Evolutionary conservation across 1,140 invertebrate species (phyloP), one percentile per base, ranked within the genome.

Genomic region (Microplitis demolitor): DNA sequence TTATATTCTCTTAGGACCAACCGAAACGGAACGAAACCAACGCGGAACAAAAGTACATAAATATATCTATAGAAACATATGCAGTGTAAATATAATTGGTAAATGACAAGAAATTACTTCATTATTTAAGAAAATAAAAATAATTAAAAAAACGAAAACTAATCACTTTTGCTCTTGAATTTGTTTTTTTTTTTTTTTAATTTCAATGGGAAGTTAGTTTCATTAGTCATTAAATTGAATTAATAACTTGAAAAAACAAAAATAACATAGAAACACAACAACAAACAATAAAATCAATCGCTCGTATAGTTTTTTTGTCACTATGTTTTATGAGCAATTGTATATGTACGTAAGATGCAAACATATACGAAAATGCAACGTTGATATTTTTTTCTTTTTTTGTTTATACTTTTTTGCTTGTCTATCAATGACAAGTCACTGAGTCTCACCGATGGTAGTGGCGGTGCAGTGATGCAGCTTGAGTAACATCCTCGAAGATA

Each of bases 401-500:
- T 45, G 8, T 60, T 69, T 69, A 34, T 50, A 8, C 64, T 64
- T 72, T 62, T 11, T 67, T 16, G 50, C 54, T 54, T 11, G 37
- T 34, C 13, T 24, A 37, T 37, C 24, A 13, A 35, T 35, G 33
- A 35, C 50, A 67, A 53, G 31, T 50, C 31, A 66, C 63, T 66
- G 74, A 71, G 69, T 70, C 82, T 83, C 81, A 83, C 82, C 82
- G 81, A 80, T 80, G 76, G 71, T 75, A 74, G 69, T 83, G 78
- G 68, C 77, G 80, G 78, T 83, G 80, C 67, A 82, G 79, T 58
- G 78, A 79, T 45, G 78, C 77, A 39, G 76, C 79, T 66, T 81
- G 80, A 53, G 88, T 89, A 79, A 88, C 86, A 74, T 91, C 91
- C 89, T 93, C 92, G 86, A 93, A 93, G 86, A 93, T 89, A 83